phyloP scores from a whole-genome alignment of 2,888 invertebrate species.

The Drosophila hamatofila region DNA sequence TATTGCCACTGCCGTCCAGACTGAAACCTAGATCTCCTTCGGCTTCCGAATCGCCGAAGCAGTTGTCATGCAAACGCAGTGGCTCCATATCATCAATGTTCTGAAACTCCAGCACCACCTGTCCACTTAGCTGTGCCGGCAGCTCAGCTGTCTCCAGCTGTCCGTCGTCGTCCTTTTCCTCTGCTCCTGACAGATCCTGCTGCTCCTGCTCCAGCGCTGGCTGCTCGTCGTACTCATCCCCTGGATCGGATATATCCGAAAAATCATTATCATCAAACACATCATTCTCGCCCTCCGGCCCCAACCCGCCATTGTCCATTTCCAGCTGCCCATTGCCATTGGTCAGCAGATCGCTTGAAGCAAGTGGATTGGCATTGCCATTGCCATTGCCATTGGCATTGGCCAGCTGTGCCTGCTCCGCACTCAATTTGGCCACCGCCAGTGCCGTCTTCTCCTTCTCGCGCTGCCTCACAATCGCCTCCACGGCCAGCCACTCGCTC shows the following conservation, averaged over 20 bases:
- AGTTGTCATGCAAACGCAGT: slow-evolving; percentile 78
- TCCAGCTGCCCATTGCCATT: slow-evolving; percentile 26
- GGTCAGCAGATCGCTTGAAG: slow-evolving; percentile 25
- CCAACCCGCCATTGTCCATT: slow-evolving; percentile 71
- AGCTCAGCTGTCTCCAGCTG: slow-evolving; percentile 30
- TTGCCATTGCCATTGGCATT: slow-evolving; percentile 84
- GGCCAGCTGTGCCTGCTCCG: slow-evolving; percentile 85
- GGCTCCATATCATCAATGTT: slow-evolving; percentile 76
- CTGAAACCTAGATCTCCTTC: slow-evolving; percentile 66
- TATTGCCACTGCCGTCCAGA: slow-evolving; percentile 62
- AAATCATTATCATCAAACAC: slow-evolving; percentile 86
- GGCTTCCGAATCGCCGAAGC: slow-evolving; percentile 75
- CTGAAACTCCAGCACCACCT: slow-evolving; percentile 73
- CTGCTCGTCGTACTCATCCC: slow-evolving; percentile 77
- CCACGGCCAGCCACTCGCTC: slow-evolving; percentile 98
- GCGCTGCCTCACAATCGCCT: slow-evolving; percentile 94
- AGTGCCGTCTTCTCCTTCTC: slow-evolving; percentile 94
- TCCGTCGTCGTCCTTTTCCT: slow-evolving; percentile 52
- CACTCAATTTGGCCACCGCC: slow-evolving; percentile 89
- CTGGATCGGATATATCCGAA: slow-evolving; percentile 86
- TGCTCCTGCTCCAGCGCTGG: slow-evolving; percentile 21
- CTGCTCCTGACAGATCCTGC: slow-evolving; percentile 7
- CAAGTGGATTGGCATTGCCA: slow-evolving; percentile 58
- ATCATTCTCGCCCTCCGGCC: slow-evolving; percentile 86
- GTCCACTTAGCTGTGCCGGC: slow-evolving; percentile 55